phyloP scores from a whole-genome alignment of 2,888 invertebrate genomes.

The Seira musarum region DNA sequence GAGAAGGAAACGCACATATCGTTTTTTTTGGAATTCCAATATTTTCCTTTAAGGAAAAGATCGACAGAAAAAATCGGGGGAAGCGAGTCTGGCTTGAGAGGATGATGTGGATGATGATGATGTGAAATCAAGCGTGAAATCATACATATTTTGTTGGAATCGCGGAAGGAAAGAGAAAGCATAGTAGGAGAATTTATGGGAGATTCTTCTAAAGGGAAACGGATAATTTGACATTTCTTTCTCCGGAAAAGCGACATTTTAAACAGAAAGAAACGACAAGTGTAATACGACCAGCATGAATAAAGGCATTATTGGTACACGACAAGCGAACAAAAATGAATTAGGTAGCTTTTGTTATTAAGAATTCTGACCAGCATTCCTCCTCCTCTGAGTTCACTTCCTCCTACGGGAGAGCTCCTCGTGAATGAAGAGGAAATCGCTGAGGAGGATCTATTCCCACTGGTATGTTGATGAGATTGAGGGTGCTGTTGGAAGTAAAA shows the following conservation, averaged over 20 bases:
- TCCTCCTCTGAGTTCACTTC: constrained; percentile 19
- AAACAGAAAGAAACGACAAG: constrained; percentile 1
- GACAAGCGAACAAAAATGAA: not conserved
- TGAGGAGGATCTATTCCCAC: constrained; percentile 10
- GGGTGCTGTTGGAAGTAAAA: constrained; percentile 10
- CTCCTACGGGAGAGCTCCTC: not conserved
- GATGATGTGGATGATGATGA: constrained; percentile 10
- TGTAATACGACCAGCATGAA: not conserved
- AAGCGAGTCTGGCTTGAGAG: not conserved
- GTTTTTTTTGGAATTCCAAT: constrained; percentile 6
- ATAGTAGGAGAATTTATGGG: constrained; percentile 4
- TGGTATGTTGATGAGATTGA: not conserved
- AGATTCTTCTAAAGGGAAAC: not conserved
- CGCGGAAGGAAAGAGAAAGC: not conserved
- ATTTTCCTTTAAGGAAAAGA: not conserved
- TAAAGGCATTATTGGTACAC: constrained; percentile 10
- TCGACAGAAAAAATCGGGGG: not conserved
- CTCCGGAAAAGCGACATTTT: constrained; percentile 1
- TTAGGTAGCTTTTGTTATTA: constrained; percentile 1
- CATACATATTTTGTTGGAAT: constrained; percentile 12
- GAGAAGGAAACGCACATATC: not conserved
- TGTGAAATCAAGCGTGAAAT: constrained; percentile 20
- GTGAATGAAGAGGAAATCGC: constrained; percentile 3
- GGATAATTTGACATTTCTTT: constrained; percentile 17
- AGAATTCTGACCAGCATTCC: constrained; percentile 22